phyloP scores from a whole-genome alignment of 1,140 invertebrate genomes.

The Galleria mellonella region DNA sequence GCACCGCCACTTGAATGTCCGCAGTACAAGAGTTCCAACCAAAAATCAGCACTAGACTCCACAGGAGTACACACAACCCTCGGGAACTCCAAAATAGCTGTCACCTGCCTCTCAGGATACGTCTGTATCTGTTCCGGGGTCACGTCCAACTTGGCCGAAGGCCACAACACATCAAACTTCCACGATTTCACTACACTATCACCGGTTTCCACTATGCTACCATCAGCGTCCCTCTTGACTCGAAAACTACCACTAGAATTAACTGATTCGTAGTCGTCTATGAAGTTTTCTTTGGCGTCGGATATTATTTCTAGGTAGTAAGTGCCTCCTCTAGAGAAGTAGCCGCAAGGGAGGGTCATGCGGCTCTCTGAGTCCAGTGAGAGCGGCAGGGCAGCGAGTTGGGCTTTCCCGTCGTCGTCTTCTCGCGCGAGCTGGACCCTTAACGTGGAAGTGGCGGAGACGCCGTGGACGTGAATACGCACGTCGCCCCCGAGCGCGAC shows the following conservation, averaged over 20 bases:
- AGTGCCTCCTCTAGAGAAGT: slow-evolving; percentile 80
- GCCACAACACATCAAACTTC: slow-evolving; percentile 86
- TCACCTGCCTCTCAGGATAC: slow-evolving; percentile 84
- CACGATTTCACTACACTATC: slow-evolving; percentile 69
- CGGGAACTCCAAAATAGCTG: slow-evolving; percentile 82
- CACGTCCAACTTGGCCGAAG: slow-evolving; percentile 80
- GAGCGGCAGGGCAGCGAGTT: slow-evolving; percentile 79
- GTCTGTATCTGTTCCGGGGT: slow-evolving; percentile 84
- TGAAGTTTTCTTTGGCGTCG: slow-evolving; percentile 57
- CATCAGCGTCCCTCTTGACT: slow-evolving; percentile 47
- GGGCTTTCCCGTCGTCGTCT: slow-evolving; percentile 76
- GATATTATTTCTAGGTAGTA: slow-evolving; percentile 59
- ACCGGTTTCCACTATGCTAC: slow-evolving; percentile 52
- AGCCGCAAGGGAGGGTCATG: slow-evolving; percentile 80
- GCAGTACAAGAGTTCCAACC: slow-evolving; percentile 85
- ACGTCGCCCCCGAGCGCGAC: slow-evolving; percentile 80
- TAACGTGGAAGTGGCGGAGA: slow-evolving; percentile 37
- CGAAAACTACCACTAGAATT: slow-evolving; percentile 25
- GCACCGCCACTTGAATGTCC: slow-evolving; percentile 76
- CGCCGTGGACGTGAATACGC: slow-evolving; percentile 72
- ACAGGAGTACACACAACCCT: slow-evolving; percentile 79
- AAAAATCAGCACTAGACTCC: slow-evolving; percentile 80
- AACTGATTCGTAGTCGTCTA: slow-evolving; percentile 38
- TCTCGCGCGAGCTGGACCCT: slow-evolving; percentile 59
- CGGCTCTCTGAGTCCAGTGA: slow-evolving; percentile 67